Evolutionary conservation across 2,888 invertebrate genomes (phyloP).

Genomic region (Tipula unca): DNA sequence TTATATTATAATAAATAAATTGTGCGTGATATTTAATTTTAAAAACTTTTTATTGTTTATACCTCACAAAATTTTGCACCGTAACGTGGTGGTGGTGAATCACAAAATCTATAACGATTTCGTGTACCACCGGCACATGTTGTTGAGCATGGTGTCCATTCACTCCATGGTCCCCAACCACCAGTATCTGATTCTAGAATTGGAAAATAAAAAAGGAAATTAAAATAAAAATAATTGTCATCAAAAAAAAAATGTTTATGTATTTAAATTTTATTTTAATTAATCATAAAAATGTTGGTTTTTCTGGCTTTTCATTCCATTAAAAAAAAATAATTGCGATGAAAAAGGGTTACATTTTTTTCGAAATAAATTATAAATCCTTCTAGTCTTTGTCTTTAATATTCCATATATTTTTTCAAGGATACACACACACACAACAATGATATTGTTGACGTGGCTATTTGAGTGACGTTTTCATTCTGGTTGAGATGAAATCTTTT

Average conservation of each 20-base stretch:
- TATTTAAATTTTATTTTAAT: conserved; percentile 9
- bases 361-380: background rate
- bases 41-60: conserved; percentile 25
- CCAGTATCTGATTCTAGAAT: conserved; percentile 63
- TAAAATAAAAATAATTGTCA: background rate
- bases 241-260: background rate
- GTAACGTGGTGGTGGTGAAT: conserved; percentile 78
- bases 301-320: background rate
- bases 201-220: conserved; percentile 19
- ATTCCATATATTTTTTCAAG: background rate
- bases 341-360: background rate
- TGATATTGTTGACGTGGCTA: too few species aligned
- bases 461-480: too few species aligned
- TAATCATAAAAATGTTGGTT: background rate
- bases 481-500: too few species aligned
- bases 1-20: background rate
- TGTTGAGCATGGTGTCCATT: conserved; percentile 77
- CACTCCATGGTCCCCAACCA: conserved; percentile 71
- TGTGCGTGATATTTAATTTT: background rate
- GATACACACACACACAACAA: background rate
- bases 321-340: background rate
- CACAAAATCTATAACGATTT: conserved; percentile 78
- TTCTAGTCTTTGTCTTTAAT: background rate
- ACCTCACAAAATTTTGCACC: conserved; percentile 86
- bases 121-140: conserved; percentile 69